phyloP scores from a whole-genome alignment of 2,797 vertebrate species.

The Neosilurus hyrtlii region DNA sequence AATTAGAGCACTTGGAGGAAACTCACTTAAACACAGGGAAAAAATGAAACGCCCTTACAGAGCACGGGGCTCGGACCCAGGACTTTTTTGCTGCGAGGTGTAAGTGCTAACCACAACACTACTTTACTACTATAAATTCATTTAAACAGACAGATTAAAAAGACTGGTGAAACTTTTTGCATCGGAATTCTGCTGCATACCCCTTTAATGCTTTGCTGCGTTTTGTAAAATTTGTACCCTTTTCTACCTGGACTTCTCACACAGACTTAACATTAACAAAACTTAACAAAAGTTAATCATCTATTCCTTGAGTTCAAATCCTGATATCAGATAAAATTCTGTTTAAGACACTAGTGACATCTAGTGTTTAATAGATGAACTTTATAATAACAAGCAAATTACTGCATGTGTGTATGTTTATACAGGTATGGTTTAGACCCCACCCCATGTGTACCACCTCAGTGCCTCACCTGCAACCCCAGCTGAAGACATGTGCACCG shows the following conservation, averaged over 20 bases:
- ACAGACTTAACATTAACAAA: not conserved
- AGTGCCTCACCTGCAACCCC: constrained; percentile 85
- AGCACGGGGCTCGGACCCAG: too few relatives aligned
- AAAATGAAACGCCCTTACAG: too few relatives aligned
- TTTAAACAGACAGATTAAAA: not conserved
- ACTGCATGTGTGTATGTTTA: too few relatives aligned
- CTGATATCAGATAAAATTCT: not conserved
- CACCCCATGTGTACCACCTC: not conserved
- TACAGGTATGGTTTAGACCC: not conserved
- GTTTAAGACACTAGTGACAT: not conserved
- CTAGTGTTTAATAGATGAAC: not conserved
- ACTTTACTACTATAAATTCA: too few relatives aligned
- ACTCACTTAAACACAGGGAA: too few relatives aligned
- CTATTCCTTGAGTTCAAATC: not conserved
- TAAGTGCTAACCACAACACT: too few relatives aligned
- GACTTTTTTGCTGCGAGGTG: too few relatives aligned
- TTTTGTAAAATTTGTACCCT: not conserved
- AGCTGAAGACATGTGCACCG: constrained; percentile 90
- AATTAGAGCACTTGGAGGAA: too few relatives aligned
- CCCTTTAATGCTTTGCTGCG: too few relatives aligned
- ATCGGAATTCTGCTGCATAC: not conserved
- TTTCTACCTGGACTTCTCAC: not conserved
- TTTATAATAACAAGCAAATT: not conserved
- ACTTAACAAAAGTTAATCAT: too few relatives aligned
- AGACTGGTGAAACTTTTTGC: not conserved